Percentiles rank a stretch among this genome's conserved stretches.
Conservation (phyloP, 2,888 invertebrate species). For the Nomada fucata region DNA sequence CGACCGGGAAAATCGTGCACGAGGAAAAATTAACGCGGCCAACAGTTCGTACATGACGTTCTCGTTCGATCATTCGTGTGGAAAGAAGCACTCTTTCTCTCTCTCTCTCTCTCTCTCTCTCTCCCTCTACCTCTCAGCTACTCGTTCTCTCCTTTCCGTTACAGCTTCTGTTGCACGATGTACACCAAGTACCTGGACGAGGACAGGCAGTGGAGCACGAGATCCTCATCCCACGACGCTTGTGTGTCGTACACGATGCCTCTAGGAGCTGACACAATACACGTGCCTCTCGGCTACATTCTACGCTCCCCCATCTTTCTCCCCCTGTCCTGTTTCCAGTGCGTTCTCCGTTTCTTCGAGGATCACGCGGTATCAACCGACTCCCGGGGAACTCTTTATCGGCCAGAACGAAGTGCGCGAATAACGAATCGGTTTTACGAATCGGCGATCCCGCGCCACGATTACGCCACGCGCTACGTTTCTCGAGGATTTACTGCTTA, state of each 20-base stretch:
- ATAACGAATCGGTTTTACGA: slow-evolving; percentile 43
- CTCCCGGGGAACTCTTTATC: slow-evolving; percentile 2
- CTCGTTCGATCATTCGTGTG: slow-evolving; percentile 39
- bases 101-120: too few relatives aligned
- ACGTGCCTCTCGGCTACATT: slow-evolving; percentile 44
- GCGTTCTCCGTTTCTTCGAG: background rate
- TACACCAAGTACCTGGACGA: slow-evolving; percentile 16
- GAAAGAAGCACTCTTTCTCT: slow-evolving; percentile 4
- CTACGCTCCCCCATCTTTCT: slow-evolving; percentile 16
- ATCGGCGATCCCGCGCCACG: slow-evolving; percentile 27
- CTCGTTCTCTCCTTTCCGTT: background rate
- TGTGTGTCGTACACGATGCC: slow-evolving; percentile 61
- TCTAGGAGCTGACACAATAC: slow-evolving; percentile 69
- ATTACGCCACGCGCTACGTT: slow-evolving; percentile 33
- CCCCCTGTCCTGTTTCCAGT: background rate
- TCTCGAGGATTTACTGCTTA: slow-evolving; percentile 53
- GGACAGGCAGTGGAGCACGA: slow-evolving; percentile 18
- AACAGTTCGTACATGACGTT: slow-evolving; percentile 42
- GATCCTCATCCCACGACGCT: slow-evolving; percentile 13
- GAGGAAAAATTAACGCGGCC: slow-evolving; percentile 47
- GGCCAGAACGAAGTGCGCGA: slow-evolving; percentile 8
- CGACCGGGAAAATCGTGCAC: background rate
- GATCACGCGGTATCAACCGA: background rate
- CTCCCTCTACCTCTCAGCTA: too few relatives aligned
- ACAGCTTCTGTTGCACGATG: background rate